Evolutionary conservation across 2,113 vertebrate species (phyloP), one percentile per base, ranked within the genome.

Genomic region (Onychostoma macrolepis): DNA sequence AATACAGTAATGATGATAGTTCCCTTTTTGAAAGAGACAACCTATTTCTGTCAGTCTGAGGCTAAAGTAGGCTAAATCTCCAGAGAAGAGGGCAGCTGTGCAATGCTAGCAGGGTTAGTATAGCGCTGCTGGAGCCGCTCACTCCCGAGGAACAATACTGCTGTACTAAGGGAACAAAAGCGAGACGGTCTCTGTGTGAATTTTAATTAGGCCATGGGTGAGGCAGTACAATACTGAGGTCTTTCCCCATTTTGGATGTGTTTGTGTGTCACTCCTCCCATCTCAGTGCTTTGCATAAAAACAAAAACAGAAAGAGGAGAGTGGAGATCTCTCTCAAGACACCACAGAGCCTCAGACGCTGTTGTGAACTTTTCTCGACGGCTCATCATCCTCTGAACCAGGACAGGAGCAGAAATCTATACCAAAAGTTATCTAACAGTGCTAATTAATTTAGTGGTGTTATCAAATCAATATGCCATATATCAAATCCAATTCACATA

Each of bases 41-140:
- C 94, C 94, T 94, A 95, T 94, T 95, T 95, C 93, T 95, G 94
- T 95, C 94, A 95, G 93, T 95, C 92, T 93, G 91, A 91, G 91
- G 93, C 93, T 93, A 94, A 95, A 94, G 94, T 94, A 93, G 92
- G 94, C 87, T 94, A 92, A 95, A 93, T 90, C 94, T 94, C 93
- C 86, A 88, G 94, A 94, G 92, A 86, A 92, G 88, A 78, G 92
- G 76, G n/a, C 65, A 63, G 41, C 56, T 12, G 56, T 26, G 43
- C 7, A 84, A 38, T 12, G 9, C 91, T 90, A 89, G 89, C 91
- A 93, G 92, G 92, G 92, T 93, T 93, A 92, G 85, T n/a, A 67
- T 56, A 74, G 92, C 92, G 90, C 92, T 92, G 89, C 71, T 93
- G 89, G 92, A 94, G 87, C 89, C 91, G 91, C 90, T 93, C 90